These are phyloP conservation scores for Emydoidea blandingii DNA, from an alignment of 2,797 vertebrate species.

Conservation along the genomic window DNA sequence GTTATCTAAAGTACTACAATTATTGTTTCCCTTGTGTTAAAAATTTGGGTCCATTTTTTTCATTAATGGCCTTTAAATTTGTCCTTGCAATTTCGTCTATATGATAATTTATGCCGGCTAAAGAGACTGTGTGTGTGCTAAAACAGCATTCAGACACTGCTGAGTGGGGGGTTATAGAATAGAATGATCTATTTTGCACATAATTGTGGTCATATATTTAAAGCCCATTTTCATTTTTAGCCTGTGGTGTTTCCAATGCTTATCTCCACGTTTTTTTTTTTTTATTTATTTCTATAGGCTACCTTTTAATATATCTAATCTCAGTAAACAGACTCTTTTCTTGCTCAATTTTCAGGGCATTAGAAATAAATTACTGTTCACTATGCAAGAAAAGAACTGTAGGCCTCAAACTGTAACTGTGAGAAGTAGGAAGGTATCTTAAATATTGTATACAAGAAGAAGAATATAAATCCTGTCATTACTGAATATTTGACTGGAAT, in stretches of 20 bases:
- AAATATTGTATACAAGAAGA: rapidly evolving
- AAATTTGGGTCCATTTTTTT: neutral
- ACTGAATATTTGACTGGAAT: neutral
- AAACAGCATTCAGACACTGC: constrained; percentile 22
- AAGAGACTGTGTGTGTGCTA: constrained; percentile 11
- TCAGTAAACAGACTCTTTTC: neutral
- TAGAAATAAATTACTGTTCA: constrained; percentile 3
- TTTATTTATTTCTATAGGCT: neutral
- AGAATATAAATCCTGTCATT: neutral
- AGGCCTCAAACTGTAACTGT: neutral
- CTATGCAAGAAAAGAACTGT: constrained; percentile 5
- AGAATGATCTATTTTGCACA: neutral
- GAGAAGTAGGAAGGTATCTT: neutral
- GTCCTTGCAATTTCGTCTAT: constrained; percentile 34
- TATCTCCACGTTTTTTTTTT: neutral
- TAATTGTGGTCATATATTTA: neutral
- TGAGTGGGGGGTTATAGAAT: neutral
- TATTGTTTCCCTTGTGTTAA: neutral
- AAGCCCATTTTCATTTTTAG: rapidly evolving
- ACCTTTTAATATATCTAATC: constrained; percentile 11
- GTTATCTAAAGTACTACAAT: neutral
- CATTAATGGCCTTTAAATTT: neutral
- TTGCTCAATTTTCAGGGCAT: neutral
- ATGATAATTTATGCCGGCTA: constrained; percentile 1
- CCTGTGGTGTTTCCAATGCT: neutral